phyloP scores from a whole-genome alignment of 2,113 vertebrate genomes.

The Limnothrissa miodon region DNA sequence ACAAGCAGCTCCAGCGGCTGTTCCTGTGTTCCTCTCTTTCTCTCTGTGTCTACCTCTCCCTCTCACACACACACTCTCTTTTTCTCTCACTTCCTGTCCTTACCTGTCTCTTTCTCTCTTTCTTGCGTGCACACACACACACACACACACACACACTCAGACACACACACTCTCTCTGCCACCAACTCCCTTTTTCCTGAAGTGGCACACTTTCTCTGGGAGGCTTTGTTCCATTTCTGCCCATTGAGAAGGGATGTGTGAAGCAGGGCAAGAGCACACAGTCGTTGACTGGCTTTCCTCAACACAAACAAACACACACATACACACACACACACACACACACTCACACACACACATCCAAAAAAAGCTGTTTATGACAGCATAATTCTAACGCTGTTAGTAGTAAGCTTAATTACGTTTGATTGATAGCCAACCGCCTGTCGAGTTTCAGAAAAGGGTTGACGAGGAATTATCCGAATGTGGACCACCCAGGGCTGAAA shows the following conservation, averaged over 20 bases:
- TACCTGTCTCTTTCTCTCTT: background rate
- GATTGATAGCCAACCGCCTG: constrained; percentile 70
- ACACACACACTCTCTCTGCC: background rate
- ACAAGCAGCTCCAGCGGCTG: background rate
- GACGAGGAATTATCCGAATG: constrained; percentile 60
- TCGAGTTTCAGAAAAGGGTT: constrained; percentile 56
- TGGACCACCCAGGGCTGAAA: constrained; percentile 63
- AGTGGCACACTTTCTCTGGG: constrained; percentile 10
- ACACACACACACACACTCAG: background rate
- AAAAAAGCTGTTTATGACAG: constrained; percentile 62
- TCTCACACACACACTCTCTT: no score
- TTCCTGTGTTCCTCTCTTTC: background rate
- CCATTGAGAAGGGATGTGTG: background rate
- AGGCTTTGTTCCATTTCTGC: constrained; percentile 2
- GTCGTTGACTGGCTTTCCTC: background rate
- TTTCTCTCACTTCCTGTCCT: background rate
- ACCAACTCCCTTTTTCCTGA: background rate
- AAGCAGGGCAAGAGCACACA: background rate
- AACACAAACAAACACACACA: no score
- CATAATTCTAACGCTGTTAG: constrained; percentile 58
- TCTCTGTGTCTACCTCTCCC: no score
- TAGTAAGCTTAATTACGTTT: constrained; percentile 68
- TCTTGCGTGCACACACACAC: background rate
- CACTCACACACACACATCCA: no score
- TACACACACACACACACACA: no score